phyloP scores from a whole-genome alignment of 2,888 invertebrate species.

The Athetis lepigone region DNA sequence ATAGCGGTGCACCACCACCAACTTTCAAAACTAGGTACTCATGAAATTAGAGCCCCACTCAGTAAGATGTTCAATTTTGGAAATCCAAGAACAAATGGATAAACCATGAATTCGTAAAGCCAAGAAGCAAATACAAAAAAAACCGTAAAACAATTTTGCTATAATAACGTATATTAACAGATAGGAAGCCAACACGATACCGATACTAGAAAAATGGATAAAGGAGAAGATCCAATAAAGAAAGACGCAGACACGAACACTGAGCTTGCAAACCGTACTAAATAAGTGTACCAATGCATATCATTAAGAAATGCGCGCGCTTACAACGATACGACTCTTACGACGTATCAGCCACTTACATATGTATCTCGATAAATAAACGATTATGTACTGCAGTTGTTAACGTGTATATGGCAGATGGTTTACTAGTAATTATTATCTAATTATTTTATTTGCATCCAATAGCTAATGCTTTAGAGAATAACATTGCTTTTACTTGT shows the following conservation, averaged over 20 bases:
- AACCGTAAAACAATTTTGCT: neutral
- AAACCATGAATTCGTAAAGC: neutral
- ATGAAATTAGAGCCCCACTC: too few relatives aligned
- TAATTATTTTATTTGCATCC: slow-evolving; percentile 45
- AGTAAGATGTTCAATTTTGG: too few relatives aligned
- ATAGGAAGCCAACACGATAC: neutral
- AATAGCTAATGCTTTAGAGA: neutral
- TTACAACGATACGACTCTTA: slow-evolving; percentile 26
- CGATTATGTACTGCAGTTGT: slow-evolving; percentile 45
- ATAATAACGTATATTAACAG: neutral
- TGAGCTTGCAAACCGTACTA: slow-evolving; percentile 50
- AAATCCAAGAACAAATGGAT: neutral
- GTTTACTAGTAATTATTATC: slow-evolving; percentile 24
- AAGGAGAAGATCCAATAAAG: neutral
- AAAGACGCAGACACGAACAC: slow-evolving; percentile 7
- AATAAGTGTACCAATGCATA: slow-evolving; percentile 52
- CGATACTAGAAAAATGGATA: neutral
- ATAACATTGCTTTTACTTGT: slow-evolving; percentile 5
- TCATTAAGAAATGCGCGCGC: slow-evolving; percentile 47
- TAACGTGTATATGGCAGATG: slow-evolving; percentile 21
- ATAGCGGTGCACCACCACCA: too few relatives aligned
- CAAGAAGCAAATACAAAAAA: neutral
- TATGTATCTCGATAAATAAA: slow-evolving; percentile 56
- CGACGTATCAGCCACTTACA: slow-evolving; percentile 49
- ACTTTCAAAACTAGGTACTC: too few relatives aligned